phyloP scores from a whole-genome alignment of 2,113 vertebrate genomes.

The Paramisgurnus dabryanus region DNA sequence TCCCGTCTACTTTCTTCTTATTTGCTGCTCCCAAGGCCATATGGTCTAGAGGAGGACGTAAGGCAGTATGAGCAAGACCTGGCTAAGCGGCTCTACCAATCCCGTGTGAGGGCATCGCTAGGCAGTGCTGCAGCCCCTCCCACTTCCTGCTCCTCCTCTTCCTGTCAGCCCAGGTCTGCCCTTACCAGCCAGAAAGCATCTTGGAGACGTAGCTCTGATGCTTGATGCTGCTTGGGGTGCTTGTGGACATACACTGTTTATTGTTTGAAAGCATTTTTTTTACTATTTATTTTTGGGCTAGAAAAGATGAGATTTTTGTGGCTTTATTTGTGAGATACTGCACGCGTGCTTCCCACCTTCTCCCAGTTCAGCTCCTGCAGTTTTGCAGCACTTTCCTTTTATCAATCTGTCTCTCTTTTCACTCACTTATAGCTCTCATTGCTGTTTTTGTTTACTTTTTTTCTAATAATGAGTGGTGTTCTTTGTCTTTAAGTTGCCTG shows the following conservation, averaged over 20 bases:
- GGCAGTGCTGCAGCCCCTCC: slow-evolving; percentile 61
- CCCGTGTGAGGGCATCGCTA: slow-evolving; percentile 82
- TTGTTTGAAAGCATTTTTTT: not conserved
- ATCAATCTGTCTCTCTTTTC: not conserved
- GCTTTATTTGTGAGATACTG: slow-evolving; percentile 1
- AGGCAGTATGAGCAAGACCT: slow-evolving; percentile 93
- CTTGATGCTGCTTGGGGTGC: slow-evolving; percentile 62
- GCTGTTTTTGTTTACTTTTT: not conserved
- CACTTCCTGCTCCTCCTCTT: slow-evolving; percentile 70
- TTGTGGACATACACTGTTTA: slow-evolving; percentile 38
- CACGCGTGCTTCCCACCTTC: not conserved
- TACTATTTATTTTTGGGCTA: not conserved
- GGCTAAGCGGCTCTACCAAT: slow-evolving; percentile 90
- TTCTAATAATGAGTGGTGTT: not conserved
- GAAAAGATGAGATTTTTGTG: not conserved
- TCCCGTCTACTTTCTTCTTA: slow-evolving; percentile 55
- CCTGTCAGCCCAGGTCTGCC: slow-evolving; percentile 81
- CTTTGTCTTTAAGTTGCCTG: not conserved
- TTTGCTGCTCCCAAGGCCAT: slow-evolving; percentile 74
- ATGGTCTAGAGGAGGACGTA: slow-evolving; percentile 88
- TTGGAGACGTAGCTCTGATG: slow-evolving; percentile 61
- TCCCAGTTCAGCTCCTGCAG: not conserved
- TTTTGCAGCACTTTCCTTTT: not conserved
- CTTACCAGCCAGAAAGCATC: slow-evolving; percentile 72
- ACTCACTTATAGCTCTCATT: not conserved